Conservation (phyloP, 2,797 vertebrate species). For the Clarias laeviceps region DNA sequence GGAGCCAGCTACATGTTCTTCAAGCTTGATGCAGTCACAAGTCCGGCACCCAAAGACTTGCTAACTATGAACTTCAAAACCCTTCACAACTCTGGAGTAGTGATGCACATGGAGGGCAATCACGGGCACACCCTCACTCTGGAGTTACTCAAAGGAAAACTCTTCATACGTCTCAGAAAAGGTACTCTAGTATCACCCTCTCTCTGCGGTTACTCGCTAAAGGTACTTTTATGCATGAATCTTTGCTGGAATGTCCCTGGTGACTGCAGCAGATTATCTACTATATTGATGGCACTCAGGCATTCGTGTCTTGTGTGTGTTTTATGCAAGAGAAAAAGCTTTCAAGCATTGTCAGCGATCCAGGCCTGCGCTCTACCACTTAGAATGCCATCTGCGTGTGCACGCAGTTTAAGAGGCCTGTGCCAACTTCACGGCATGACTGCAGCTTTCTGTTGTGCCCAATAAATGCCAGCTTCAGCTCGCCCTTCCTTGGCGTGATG, state of each 20-base stretch:
- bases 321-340: background rate
- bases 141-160: conserved; percentile 83
- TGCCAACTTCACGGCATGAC: conserved; percentile 29
- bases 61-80: conserved; percentile 90
- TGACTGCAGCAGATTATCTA: conserved; percentile 22
- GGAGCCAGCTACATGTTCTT: conserved; percentile 85
- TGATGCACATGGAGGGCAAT: conserved; percentile 80
- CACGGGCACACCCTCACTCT: conserved; percentile 80
- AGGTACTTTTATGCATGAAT: conserved; percentile 73
- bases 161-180: conserved; percentile 82
- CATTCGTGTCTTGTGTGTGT: conserved; percentile 12
- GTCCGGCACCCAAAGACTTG: conserved; percentile 72
- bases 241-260: background rate
- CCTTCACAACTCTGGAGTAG: conserved; percentile 82
- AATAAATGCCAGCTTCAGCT: conserved; percentile 26
- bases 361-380: conserved; percentile 28
- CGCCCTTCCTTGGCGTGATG: background rate
- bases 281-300: conserved; percentile 7
- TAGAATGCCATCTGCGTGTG: conserved; percentile 51
- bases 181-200: conserved; percentile 70
- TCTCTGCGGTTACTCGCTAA: conserved; percentile 81
- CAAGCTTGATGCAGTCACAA: conserved; percentile 75
- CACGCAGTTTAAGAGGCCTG: conserved; percentile 5
- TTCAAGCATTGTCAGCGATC: conserved; percentile 35
- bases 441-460: conserved; percentile 27